These are phyloP conservation scores for Bucco capensis DNA, from an alignment of 2,113 vertebrate species.

Conservation along the genomic window DNA sequence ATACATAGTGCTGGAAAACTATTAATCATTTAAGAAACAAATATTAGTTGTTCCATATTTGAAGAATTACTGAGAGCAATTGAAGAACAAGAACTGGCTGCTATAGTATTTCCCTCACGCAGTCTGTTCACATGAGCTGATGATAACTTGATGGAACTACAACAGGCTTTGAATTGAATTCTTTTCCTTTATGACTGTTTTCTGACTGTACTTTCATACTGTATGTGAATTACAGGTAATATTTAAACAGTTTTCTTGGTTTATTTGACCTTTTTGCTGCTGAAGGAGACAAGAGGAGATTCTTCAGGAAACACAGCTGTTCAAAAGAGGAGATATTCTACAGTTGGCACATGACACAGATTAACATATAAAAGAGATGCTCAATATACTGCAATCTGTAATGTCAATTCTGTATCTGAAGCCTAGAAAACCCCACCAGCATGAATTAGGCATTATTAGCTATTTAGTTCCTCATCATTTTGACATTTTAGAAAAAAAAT, in stretches of 20 bases:
- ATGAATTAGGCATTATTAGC: background rate
- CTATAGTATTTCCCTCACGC: background rate
- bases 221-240: background rate
- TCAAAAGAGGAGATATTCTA: background rate
- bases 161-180: background rate
- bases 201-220: background rate
- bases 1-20: background rate
- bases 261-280: background rate
- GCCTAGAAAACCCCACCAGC: background rate
- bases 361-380: background rate
- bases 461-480: background rate
- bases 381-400: background rate
- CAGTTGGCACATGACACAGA: background rate
- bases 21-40: background rate
- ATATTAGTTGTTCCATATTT: background rate
- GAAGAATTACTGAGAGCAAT: background rate
- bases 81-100: background rate
- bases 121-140: background rate
- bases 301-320: background rate
- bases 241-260: background rate
- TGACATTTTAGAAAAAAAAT: background rate
- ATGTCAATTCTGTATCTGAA: rapidly evolving
- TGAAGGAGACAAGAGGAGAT: background rate
- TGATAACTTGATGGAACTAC: background rate
- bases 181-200: background rate